phyloP scores from a whole-genome alignment of 2,888 invertebrate genomes.

The Cancer borealis region DNA sequence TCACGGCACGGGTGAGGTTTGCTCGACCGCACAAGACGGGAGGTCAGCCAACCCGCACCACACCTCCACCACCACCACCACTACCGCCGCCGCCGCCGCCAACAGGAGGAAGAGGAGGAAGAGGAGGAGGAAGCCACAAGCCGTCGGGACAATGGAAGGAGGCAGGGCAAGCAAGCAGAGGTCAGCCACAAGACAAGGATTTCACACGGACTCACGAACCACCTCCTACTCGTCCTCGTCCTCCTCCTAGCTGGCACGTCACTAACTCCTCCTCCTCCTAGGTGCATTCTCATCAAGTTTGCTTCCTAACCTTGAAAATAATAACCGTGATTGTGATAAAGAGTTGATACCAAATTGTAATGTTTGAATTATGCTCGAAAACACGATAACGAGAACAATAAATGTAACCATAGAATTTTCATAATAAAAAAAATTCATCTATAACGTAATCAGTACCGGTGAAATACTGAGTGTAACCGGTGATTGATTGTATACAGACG shows the following conservation, averaged over 20 bases:
- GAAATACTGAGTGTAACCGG: no score
- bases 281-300: background rate
- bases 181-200: background rate
- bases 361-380: no score
- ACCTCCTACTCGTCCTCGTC: background rate
- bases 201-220: background rate
- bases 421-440: no score
- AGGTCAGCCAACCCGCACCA: conserved; percentile 34
- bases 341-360: no score
- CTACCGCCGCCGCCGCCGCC: background rate
- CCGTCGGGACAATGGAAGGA: background rate
- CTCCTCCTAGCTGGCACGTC: background rate
- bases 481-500: no score
- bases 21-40: background rate
- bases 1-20: background rate
- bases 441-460: no score
- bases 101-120: background rate
- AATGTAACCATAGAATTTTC: no score
- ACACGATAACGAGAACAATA: no score
- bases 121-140: conserved; percentile 38
- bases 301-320: background rate
- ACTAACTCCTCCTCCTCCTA: background rate
- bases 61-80: no score
- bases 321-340: no score
- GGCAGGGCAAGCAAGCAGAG: background rate